These are phyloP conservation scores for Trypoxylus dichotomus DNA, from an alignment of 1,140 invertebrate genomes.

Conservation along the genomic window DNA sequence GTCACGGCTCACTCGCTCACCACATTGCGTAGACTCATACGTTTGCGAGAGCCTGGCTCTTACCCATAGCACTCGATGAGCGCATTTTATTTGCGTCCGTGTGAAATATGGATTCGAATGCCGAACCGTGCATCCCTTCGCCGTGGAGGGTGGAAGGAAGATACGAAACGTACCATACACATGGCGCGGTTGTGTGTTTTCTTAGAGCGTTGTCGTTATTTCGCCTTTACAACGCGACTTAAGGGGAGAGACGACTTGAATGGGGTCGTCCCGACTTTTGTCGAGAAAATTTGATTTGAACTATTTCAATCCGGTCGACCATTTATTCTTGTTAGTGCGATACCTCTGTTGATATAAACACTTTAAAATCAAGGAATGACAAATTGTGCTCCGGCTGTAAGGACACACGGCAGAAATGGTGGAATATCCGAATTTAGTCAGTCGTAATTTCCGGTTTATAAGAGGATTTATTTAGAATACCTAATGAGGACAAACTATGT, in stretches of 20 bases:
- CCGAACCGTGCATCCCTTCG: constrained; percentile 35
- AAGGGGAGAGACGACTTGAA: background rate
- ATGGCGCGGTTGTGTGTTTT: constrained; percentile 5
- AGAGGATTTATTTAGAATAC: no score
- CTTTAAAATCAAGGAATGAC: constrained; percentile 26
- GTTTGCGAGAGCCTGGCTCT: background rate
- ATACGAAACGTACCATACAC: background rate
- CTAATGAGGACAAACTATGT: no score
- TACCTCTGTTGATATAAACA: constrained; percentile 23
- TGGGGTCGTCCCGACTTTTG: background rate
- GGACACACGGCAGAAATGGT: background rate
- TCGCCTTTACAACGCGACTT: background rate
- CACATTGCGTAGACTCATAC: constrained; percentile 4
- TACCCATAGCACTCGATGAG: background rate
- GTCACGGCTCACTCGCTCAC: constrained; percentile 38
- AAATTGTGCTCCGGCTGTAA: constrained; percentile 11
- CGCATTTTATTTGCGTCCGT: constrained; percentile 36
- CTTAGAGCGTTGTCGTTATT: constrained; percentile 2
- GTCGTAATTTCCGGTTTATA: no score
- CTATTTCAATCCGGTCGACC: background rate
- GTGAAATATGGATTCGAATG: constrained; percentile 43
- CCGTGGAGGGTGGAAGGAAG: background rate
- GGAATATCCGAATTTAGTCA: background rate
- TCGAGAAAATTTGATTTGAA: constrained; percentile 12
- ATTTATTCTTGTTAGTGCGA: background rate